Conservation (phyloP, 2,797 vertebrate genomes). For the Lepidocolaptes lacrymiger region DNA sequence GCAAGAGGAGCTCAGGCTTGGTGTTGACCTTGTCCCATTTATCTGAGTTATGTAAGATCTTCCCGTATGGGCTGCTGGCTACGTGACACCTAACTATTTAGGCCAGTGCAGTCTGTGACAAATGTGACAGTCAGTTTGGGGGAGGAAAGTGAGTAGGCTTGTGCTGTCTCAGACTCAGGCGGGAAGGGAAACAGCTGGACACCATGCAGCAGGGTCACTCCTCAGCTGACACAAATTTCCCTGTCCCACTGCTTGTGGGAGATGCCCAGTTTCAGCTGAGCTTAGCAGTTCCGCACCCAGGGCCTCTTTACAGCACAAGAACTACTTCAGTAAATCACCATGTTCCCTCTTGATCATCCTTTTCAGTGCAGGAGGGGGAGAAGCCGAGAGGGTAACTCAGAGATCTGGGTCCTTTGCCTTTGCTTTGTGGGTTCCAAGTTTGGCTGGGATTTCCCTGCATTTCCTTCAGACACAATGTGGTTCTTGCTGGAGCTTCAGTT, state of each 20-base stretch:
- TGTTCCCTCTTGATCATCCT: slow-evolving; percentile 13
- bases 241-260: slow-evolving; percentile 18
- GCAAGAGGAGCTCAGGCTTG: neutral
- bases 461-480: neutral
- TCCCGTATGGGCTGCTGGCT: slow-evolving; percentile 1
- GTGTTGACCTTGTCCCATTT: slow-evolving; percentile 38
- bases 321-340: slow-evolving; percentile 41
- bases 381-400: neutral
- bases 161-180: neutral
- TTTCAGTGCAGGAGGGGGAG: neutral
- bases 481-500: neutral
- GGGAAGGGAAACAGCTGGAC: slow-evolving; percentile 59
- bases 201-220: slow-evolving; percentile 12
- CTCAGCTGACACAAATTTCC: slow-evolving; percentile 57
- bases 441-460: neutral
- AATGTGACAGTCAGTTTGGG: slow-evolving; percentile 24
- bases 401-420: neutral
- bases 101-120: slow-evolving; percentile 51
- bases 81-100: slow-evolving; percentile 54
- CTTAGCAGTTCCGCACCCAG: slow-evolving; percentile 40
- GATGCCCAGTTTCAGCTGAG: slow-evolving; percentile 61
- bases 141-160: slow-evolving; percentile 25
- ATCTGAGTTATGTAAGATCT: slow-evolving; percentile 50
- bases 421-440: neutral
- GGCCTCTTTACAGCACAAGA: slow-evolving; percentile 51